Evolutionary conservation across 1,140 invertebrate species (phyloP).

Genomic region (Neoseiulus cucumeris): DNA sequence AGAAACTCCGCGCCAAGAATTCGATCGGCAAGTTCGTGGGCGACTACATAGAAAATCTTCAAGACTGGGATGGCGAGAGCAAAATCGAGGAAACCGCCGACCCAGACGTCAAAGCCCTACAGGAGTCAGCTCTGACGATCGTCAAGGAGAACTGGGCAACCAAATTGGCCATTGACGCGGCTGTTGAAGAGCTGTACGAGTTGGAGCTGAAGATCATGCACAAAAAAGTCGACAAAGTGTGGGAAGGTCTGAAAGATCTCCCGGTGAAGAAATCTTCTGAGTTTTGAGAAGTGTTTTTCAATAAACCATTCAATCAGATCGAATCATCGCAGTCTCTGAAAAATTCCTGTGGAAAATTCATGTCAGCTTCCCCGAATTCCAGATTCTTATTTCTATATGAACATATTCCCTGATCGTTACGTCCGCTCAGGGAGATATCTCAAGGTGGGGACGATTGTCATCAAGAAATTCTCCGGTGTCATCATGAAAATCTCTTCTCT

Average conservation of each 20-base stretch:
- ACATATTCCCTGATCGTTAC: too few species aligned
- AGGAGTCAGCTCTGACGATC: background rate
- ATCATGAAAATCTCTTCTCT: too few species aligned
- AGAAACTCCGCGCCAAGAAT: background rate
- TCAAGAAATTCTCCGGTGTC: too few species aligned
- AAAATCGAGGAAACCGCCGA: background rate
- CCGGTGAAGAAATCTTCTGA: background rate
- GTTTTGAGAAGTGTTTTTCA: too few species aligned
- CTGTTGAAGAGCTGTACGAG: background rate
- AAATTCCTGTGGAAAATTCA: too few species aligned
- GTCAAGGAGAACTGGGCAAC: background rate
- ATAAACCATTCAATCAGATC: too few species aligned
- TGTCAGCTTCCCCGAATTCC: too few species aligned
- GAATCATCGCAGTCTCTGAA: too few species aligned
- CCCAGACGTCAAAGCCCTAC: background rate
- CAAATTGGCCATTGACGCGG: background rate
- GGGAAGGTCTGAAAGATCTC: background rate
- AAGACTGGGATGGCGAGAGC: background rate
- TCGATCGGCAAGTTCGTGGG: background rate
- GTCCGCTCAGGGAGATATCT: too few species aligned
- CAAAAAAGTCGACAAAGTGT: background rate
- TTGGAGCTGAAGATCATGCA: background rate
- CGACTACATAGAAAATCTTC: background rate
- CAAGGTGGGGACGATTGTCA: too few species aligned
- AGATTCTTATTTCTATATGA: too few species aligned